These are phyloP conservation scores for Homarus gammarus DNA, from an alignment of 2,888 invertebrate genomes.

Conservation along the genomic window DNA sequence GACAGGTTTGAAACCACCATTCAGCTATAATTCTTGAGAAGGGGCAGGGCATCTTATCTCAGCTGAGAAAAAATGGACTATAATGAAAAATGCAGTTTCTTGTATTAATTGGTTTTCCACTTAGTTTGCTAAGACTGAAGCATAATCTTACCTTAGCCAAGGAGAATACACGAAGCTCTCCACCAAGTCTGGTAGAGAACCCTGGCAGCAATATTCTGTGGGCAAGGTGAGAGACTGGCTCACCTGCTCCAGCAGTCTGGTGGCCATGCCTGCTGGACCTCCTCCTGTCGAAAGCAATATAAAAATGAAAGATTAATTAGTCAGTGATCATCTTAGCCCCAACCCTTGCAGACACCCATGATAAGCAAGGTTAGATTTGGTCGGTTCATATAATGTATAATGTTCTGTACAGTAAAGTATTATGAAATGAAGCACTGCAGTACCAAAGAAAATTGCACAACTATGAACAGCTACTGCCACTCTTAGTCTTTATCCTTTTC, in stretches of 20 bases:
- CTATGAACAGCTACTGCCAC: no score
- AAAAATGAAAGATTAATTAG: no score
- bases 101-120: not conserved
- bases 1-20: not conserved
- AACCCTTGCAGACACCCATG: no score
- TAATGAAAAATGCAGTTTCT: not conserved
- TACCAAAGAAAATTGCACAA: no score
- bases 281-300: not conserved
- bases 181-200: conserved; percentile 37
- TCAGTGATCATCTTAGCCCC: no score
- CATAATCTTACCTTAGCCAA: conserved; percentile 48
- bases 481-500: no score
- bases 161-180: conserved; percentile 38
- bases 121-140: not conserved
- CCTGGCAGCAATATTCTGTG: conserved; percentile 46
- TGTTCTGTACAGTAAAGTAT: no score
- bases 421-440: no score
- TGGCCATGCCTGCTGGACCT: not conserved
- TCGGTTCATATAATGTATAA: no score
- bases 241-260: conserved; percentile 28
- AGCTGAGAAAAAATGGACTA: not conserved
- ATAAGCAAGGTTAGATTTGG: no score
- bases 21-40: not conserved
- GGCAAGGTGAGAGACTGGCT: conserved; percentile 31
- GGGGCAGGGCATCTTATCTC: not conserved